Evolutionary conservation across 2,113 vertebrate genomes (phyloP), one percentile per base, ranked within the genome.

Genomic region (Scophthalmus maximus): DNA sequence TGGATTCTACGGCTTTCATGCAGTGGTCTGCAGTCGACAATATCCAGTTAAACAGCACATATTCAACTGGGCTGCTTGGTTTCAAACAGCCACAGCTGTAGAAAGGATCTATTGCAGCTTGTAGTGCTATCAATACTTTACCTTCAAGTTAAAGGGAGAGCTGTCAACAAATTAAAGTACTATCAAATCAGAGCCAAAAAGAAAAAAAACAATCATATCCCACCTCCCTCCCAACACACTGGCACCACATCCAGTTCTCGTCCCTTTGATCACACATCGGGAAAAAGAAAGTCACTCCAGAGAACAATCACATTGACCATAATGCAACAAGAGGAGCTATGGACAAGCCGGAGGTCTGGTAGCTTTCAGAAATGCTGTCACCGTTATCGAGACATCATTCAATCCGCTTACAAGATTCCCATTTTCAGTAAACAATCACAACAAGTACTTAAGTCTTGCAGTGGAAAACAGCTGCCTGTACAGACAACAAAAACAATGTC

Each of bases 101-200:
- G 36, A 71, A 65, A 53, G 29, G 29, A 42, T 78, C 69, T 86
- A 93, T 86, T 86, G 88, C 86, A 60, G 63, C 63, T 82, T 86
- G 87, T 92, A 94, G 93, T 95, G 93, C 94, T 92, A 79, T 81
- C 26, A 58, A 78, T 72, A 63, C 56, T 38, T 58, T 20, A 72
- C 51, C 38, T 85, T 85, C 42, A 70, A 63, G 59, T 89, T 87
- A 88, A 88, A 88, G 79, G 79, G 87, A 86, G 77, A 83, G 68
- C 55, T 79, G 74, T 76, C 75, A 51, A 79, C 81, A 83, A 70
- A n/a, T 51, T 23, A 69, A 81, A 86, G 74, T 80, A 79, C 67
- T 56, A 74, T 80, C 66, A 83, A 78, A 78, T 74, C 46, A 74
- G 68, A 84, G 77, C 53, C 40, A 51, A 59, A 79, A 78, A 58